Evolutionary conservation across 35 echinoderm and acorn worm genomes (phyloP).

Genomic region (Apostichopus californicus): DNA sequence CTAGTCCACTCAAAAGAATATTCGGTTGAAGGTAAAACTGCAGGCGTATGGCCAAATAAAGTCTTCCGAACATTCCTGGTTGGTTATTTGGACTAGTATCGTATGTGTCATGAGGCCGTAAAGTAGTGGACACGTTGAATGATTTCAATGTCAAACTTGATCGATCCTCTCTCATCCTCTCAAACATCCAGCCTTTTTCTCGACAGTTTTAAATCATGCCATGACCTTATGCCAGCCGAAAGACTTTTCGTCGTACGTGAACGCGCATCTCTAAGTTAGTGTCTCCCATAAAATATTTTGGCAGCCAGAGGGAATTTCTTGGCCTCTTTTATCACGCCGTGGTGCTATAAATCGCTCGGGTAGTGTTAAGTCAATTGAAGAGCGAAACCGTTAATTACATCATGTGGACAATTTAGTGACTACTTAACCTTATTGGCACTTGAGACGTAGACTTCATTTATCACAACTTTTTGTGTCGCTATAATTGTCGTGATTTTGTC

Average conservation of each 20-base stretch:
- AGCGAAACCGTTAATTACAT: constrained; percentile 3
- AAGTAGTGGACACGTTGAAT: too few species aligned
- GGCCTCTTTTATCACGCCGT: not conserved
- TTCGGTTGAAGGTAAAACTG: too few species aligned
- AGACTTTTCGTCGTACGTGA: not conserved
- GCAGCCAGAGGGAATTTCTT: not conserved
- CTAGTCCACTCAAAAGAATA: too few species aligned
- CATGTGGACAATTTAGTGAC: not conserved
- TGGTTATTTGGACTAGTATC: too few species aligned
- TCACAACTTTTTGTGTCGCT: not conserved
- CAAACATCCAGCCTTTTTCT: not conserved
- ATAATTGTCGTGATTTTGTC: not conserved
- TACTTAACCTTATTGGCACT: constrained; percentile 22
- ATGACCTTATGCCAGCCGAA: not conserved
- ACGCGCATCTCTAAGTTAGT: not conserved
- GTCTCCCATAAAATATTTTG: not conserved
- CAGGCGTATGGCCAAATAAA: too few species aligned
- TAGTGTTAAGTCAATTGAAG: not conserved
- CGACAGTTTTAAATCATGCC: not conserved
- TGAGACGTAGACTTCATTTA: not conserved
- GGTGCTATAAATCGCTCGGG: not conserved
- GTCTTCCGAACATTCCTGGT: too few species aligned
- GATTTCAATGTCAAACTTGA: not conserved
- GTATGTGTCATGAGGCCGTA: too few species aligned
- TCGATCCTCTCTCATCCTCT: too few species aligned